Evolutionary conservation across 2,888 invertebrate species (phyloP), one percentile per base, ranked within the genome.

Genomic region (Lagria hirta): DNA sequence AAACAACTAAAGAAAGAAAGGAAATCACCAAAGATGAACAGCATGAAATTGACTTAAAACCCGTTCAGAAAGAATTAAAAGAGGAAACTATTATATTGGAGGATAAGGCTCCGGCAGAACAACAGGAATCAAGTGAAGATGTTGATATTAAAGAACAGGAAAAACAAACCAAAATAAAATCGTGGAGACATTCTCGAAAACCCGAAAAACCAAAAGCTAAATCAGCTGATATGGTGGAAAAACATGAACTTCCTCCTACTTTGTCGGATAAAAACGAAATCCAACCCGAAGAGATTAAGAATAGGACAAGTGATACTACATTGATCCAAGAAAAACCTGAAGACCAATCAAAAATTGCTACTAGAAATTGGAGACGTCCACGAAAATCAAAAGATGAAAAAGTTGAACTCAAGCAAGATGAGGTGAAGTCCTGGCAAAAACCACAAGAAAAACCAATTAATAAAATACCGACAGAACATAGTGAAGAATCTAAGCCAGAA

Each of bases 31-130:
- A 45, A 28, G 44, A 44, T 15, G 29, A 38, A 28, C 23, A 12
- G 6, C 77, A 78, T 52, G 69, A 72, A 46, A 62, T 72, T 33
- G 73, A 21, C 3, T 7, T 60, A 57, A 48, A 58, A 60, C 33
- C 57, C 62, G 35, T 49, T 41, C 28, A 38, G 12, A 38, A 40
- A 23, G 29, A 28, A 3, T 8, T 20, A 5, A 23, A 43, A 12
- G 36, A 41, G 6, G 17, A 33, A 41, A 12, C 28, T 3, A 36
- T 7, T 6, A 3, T 18, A 11, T n/a, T n/a, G n/a, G n/a, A n/a
- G n/a, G n/a, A n/a, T n/a, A n/a, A n/a, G n/a, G n/a, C n/a, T 21
- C 4, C 20, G 21, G 20, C 11, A 33, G 6, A 33, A 33, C 2
- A n/a, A 21, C 1, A 14, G n/a, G n/a, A n/a, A n/a, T n/a, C n/a